These are phyloP conservation scores for Chymomyza fuscimana DNA, from an alignment of 2,888 invertebrate genomes.

Conservation along the genomic window DNA sequence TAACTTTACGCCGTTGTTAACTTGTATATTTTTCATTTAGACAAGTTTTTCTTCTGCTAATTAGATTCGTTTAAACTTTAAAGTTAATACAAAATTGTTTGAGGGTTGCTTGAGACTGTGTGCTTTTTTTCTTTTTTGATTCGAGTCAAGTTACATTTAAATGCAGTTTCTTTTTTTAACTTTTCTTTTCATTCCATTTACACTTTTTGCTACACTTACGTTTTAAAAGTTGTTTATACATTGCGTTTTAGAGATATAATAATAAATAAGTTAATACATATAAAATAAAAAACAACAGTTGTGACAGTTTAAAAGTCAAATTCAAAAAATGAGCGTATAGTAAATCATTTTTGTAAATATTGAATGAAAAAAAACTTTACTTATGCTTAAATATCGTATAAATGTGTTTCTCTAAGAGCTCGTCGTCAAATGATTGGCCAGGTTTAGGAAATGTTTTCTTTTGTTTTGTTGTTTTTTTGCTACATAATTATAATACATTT, in stretches of 20 bases:
- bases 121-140: conserved; percentile 48
- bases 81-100: conserved; percentile 56
- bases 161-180: conserved; percentile 65
- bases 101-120: conserved; percentile 31
- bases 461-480: conserved; percentile 25
- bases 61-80: conserved; percentile 35
- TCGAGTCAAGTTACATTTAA: conserved; percentile 69
- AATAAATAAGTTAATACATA: conserved; percentile 64
- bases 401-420: conserved; percentile 47
- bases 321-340: conserved; percentile 25
- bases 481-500: conserved; percentile 71
- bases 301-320: conserved; percentile 59
- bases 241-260: conserved; percentile 66
- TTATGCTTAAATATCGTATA: conserved; percentile 34
- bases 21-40: conserved; percentile 63
- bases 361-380: conserved; percentile 2
- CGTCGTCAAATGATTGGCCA: conserved; percentile 50
- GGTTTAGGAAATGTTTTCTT: conserved; percentile 39
- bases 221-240: conserved; percentile 69
- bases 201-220: conserved; percentile 63
- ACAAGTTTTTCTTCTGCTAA: conserved; percentile 55
- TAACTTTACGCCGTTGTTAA: not conserved
- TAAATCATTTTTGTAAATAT: not conserved
- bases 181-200: conserved; percentile 52
- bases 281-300: conserved; percentile 70